These are phyloP conservation scores for Bucorvus abyssinicus DNA, from an alignment of 2,797 vertebrate species.

Conservation along the genomic window DNA sequence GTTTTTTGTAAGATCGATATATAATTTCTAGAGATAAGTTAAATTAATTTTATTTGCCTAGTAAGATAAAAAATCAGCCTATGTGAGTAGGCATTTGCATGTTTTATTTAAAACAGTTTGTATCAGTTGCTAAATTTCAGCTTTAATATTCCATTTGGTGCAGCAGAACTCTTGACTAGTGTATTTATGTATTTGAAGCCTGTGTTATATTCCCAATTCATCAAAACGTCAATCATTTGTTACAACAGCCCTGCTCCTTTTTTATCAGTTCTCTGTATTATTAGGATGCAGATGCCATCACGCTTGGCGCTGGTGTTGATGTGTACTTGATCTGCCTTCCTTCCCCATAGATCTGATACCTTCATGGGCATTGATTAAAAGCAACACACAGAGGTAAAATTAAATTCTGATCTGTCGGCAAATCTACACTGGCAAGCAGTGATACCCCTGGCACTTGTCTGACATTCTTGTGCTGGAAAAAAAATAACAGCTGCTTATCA, in stretches of 20 bases:
- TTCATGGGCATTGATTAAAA: not conserved
- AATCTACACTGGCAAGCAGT: not conserved
- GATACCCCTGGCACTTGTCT: not conserved
- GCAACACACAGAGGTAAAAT: not conserved
- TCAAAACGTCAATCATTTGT: not conserved
- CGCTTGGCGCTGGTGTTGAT: not conserved
- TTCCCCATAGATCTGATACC: not conserved
- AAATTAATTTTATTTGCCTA: slow-evolving; percentile 7
- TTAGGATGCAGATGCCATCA: not conserved
- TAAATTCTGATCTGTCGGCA: not conserved
- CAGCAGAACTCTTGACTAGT: not conserved
- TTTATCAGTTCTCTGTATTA: not conserved
- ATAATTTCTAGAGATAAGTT: slow-evolving; percentile 27
- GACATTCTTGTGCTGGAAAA: not conserved
- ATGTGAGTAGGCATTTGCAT: not conserved
- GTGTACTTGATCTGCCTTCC: not conserved
- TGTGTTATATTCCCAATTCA: not conserved
- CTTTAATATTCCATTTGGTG: not conserved
- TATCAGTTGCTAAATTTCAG: not conserved
- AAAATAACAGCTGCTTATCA: not conserved
- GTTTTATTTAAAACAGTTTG: slow-evolving; percentile 13
- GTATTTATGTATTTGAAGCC: not conserved
- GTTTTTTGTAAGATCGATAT: not conserved
- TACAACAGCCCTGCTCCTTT: not conserved
- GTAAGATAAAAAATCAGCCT: not conserved